Base-by-base conservation (phyloP, 2,113 vertebrate genomes). In the Pyxicephalus adspersus region DNA sequence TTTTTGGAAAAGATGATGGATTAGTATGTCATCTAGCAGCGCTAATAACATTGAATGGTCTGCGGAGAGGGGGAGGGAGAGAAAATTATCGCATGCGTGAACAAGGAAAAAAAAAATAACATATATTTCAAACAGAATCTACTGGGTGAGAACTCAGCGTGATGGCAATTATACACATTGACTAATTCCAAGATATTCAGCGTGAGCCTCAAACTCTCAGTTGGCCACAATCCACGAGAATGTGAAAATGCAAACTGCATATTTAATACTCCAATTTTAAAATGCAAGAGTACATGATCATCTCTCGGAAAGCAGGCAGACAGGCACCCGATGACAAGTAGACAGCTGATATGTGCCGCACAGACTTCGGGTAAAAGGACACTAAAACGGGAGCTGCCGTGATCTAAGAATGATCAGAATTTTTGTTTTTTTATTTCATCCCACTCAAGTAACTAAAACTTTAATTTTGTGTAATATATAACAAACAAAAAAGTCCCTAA, bases 211-310 rank as follows among this genome's bases (percentile, higher is more conserved):
- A 74, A 81, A 55, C 68, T 74, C 79, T 74, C 58, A 81, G 73
- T 81, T 81, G 79, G 79, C 79, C 79, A 81, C 79, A 74, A 81
- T 74, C 79, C 79, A 81, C 45, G 51, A 52, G 68, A 81, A 81
- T 57, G 79, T 65, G 79, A 81, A 81, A 74, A 81, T 81, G 63
- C 61, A 81, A 81, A 81, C 79, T 81, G 79, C 79, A 81, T 81
- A 72, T 74, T 78, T 81, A 81, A 81, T 81, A 74, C 61, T 81
- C 70, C 79, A 68, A 58, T 72, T 64, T 68, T 81, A 71, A 72
- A 38, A 64, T 72, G 34, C 38, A 50, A 54, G 50, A 28, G 51
- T 78, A 18, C 76, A 9, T 45, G 52, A 73, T 57, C 20, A 34
- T 73, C 70, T 34, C 70, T 26, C n/a, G 25, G 54, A 29, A 34